Base-by-base conservation (phyloP, 2,113 vertebrate genomes). In the Chaetodon trifascialis region DNA sequence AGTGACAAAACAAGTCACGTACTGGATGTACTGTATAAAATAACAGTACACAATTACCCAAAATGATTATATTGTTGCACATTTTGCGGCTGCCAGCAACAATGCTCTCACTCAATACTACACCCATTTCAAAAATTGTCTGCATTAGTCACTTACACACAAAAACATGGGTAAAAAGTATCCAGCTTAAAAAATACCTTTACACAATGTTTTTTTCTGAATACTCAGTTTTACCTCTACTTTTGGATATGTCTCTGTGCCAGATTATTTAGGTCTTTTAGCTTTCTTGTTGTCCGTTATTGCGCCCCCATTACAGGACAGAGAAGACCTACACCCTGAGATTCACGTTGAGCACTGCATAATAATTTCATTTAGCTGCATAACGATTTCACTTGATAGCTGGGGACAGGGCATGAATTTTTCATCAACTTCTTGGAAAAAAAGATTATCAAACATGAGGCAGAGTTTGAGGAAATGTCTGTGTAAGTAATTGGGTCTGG, bases 321-420 rank as follows among this genome's bases (percentile, higher is more conserved):
- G 66, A 46, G 40, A 64, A 55, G 54, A 76, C 71, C 11, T 49
- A 63, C 51, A 66, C 52, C 70, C 76, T 46, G 34, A 78, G 69
- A 72, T 67, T 52, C 51, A 76, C 0, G 0, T 58, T 15, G 17
- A 52, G 58, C 17, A 63, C 79, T 80, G 60, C 40, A 42, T 42
- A 62, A 30, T 30, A 30, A 30, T 30, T 30, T 40, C 38, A 40
- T 30, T 30, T 30, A 55, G 52, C 51, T 70, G 78, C 66, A 88
- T 90, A 79, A 88, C 70, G 49, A 84, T 84, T 65, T 72, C 46
- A 56, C 66, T 76, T 70, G 59, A 84, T 77, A 77, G 86, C 73
- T 1, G 1, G 77, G 68, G 73, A 81, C 68, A 34, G 7, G 68
- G 19, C 58, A 76, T 87, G 71, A 64, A 87, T 87, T 79, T 86